Conservation (phyloP, 1,140 invertebrate genomes). For the Brachionus plicatilis region DNA sequence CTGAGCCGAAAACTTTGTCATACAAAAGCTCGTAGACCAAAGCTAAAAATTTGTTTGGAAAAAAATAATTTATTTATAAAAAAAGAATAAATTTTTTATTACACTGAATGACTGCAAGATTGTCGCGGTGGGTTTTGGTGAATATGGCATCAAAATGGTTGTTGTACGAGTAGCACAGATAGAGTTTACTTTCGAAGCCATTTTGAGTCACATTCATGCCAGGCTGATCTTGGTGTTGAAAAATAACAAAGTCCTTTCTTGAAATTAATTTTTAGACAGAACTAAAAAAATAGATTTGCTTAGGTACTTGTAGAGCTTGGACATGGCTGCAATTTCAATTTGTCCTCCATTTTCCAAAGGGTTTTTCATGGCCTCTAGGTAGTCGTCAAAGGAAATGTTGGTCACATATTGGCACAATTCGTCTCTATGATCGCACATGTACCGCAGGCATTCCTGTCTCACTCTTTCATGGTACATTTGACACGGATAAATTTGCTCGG, state of each 20-base stretch:
- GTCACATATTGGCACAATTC: slow-evolving; percentile 48
- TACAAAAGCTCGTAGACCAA: slow-evolving; percentile 32
- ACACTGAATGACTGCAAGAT: slow-evolving; percentile 21
- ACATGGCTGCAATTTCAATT: slow-evolving; percentile 67
- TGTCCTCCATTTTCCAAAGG: slow-evolving; percentile 62
- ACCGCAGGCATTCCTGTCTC: slow-evolving; percentile 66
- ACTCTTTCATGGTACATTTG: slow-evolving; percentile 65
- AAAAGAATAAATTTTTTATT: not conserved
- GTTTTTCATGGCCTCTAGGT: slow-evolving; percentile 13
- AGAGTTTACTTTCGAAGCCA: slow-evolving; percentile 58
- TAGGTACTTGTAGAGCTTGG: slow-evolving; percentile 63
- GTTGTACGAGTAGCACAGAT: slow-evolving; percentile 27
- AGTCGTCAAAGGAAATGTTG: not conserved
- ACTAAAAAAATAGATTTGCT: slow-evolving; percentile 40
- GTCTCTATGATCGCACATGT: slow-evolving; percentile 62
- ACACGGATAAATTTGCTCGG: slow-evolving; percentile 65
- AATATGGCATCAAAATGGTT: slow-evolving; percentile 41
- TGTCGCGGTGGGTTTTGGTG: slow-evolving; percentile 27
- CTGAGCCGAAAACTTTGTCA: slow-evolving; percentile 23
- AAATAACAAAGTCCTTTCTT: slow-evolving; percentile 69
- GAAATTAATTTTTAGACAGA: slow-evolving; percentile 40
- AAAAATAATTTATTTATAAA: not conserved
- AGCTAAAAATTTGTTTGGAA: not conserved
- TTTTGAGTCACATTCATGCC: slow-evolving; percentile 61
- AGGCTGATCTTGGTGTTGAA: slow-evolving; percentile 63